Percentiles rank a stretch among this genome's conserved stretches.
Conservation (phyloP, 2,888 invertebrate genomes). For the Pachliopta kotzebuea region DNA sequence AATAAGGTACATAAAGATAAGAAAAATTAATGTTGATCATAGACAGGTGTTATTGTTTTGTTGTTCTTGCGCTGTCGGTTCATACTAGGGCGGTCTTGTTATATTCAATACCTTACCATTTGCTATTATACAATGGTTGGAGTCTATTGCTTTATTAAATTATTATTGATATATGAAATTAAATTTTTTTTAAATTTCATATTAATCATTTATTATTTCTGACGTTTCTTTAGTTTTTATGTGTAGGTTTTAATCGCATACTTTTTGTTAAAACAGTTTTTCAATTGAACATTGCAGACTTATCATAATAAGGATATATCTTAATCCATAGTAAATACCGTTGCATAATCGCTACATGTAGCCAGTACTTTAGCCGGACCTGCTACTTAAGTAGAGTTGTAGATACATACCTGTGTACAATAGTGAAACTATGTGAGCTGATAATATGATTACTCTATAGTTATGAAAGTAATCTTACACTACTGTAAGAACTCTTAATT, state of each 20-base stretch:
- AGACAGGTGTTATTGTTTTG: slow-evolving; percentile 27
- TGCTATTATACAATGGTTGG: slow-evolving; percentile 20
- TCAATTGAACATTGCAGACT: too few species aligned
- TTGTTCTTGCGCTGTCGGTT: slow-evolving; percentile 19
- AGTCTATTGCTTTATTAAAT: slow-evolving; percentile 12
- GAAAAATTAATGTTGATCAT: slow-evolving; percentile 20
- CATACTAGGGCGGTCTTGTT: slow-evolving; percentile 14
- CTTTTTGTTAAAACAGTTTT: too few species aligned
- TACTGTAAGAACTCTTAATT: too few species aligned
- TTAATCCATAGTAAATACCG: too few species aligned
- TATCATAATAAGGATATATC: too few species aligned
- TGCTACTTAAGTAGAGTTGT: too few species aligned
- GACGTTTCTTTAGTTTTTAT: not conserved
- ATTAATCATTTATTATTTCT: not conserved
- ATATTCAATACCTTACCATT: slow-evolving; percentile 22
- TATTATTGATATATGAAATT: not conserved
- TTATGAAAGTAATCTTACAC: too few species aligned
- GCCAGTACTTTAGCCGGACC: too few species aligned
- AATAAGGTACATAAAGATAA: slow-evolving; percentile 22
- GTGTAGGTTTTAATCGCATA: not conserved
- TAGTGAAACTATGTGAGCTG: too few species aligned
- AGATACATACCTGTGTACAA: too few species aligned
- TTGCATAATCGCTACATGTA: too few species aligned
- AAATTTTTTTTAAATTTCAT: not conserved
- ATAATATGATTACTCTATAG: too few species aligned